Evolutionary conservation across 2,888 invertebrate species (phyloP), one percentile per base, ranked within the genome.

Genomic region (Eledona agricola): DNA sequence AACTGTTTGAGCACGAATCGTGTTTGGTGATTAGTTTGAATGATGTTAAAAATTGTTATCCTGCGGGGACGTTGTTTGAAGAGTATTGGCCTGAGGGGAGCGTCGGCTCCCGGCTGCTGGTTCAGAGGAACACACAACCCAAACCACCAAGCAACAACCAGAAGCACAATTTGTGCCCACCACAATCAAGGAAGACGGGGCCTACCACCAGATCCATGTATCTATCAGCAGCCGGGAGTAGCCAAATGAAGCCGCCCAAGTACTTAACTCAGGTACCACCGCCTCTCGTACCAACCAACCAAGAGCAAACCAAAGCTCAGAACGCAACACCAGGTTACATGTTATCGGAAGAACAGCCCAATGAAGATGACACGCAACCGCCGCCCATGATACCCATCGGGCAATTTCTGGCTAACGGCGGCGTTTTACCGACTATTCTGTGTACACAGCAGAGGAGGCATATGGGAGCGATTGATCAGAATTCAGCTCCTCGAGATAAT

Each of bases 11-110:
- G 10, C 91, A 90, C 80, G 93, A 93, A 71, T 90, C 90, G 4
- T 93, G 93, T 76, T 89, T 90, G 43, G 93, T 93, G 67, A 93
- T 94, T 53, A 93, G 92, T 79, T 81, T 94, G 63, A 86, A 89
- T 23, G 93, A 94, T 77, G 92, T 94, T 65, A 91, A 90, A 73
- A 90, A 90, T 73, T 93, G 93, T 72, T 93, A 94, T 67, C 93
- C 93, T 0, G 89, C 89, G 4, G 91, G 91, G 12, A 93, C 93
- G 0, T 85, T 88, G 64, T 94, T 94, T 71, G 93, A 94, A 72
- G 93, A 93, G 67, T 94, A 93, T 75, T 94, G 94, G 94, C 94
- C 94, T 0, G 89, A 88, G 72, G 92, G 93, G 77, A 89, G 90
- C 50, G 86, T 90, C 58, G 92, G 91, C 68, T 87, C 89, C 0